These are phyloP conservation scores for Drosophila watanabei DNA, from an alignment of 1,140 invertebrate species.

Conservation along the genomic window DNA sequence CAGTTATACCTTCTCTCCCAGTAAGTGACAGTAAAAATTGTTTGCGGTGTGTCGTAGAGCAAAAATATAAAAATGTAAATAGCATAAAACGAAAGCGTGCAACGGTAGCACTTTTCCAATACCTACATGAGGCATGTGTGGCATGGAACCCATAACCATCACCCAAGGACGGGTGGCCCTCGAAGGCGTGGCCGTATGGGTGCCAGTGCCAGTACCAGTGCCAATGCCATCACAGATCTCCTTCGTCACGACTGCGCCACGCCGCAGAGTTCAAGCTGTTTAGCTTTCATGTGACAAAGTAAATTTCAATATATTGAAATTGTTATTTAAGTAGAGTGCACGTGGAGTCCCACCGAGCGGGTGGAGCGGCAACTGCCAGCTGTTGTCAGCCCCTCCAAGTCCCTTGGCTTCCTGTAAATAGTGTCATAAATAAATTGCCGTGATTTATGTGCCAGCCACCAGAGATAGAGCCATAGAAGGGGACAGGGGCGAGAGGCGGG, in stretches of 20 bases:
- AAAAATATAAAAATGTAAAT: conserved; percentile 81
- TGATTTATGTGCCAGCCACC: conserved; percentile 73
- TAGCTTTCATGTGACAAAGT: conserved; percentile 84
- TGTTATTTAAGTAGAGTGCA: conserved; percentile 83
- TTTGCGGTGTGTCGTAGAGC: conserved; percentile 67
- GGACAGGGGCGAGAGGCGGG: background rate
- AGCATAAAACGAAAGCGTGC: conserved; percentile 79
- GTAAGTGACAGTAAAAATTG: conserved; percentile 58
- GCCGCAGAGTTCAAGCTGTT: conserved; percentile 80
- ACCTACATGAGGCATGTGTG: conserved; percentile 42
- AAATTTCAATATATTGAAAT: conserved; percentile 85
- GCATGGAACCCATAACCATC: background rate
- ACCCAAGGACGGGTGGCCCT: conserved; percentile 12
- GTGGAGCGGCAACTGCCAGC: conserved; percentile 48
- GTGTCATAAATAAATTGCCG: conserved; percentile 84
- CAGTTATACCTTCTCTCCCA: conserved; percentile 15
- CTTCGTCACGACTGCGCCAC: conserved; percentile 54
- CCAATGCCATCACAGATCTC: conserved; percentile 24
- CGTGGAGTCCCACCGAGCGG: conserved; percentile 33
- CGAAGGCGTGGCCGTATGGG: conserved; percentile 3
- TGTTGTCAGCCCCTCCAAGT: conserved; percentile 35
- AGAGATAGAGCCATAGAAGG: conserved; percentile 17
- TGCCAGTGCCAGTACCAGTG: conserved; percentile 5
- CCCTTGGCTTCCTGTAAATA: conserved; percentile 66
- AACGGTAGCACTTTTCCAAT: conserved; percentile 79